phyloP scores from a whole-genome alignment of 2,888 invertebrate genomes.

The Drosophila falleni region DNA sequence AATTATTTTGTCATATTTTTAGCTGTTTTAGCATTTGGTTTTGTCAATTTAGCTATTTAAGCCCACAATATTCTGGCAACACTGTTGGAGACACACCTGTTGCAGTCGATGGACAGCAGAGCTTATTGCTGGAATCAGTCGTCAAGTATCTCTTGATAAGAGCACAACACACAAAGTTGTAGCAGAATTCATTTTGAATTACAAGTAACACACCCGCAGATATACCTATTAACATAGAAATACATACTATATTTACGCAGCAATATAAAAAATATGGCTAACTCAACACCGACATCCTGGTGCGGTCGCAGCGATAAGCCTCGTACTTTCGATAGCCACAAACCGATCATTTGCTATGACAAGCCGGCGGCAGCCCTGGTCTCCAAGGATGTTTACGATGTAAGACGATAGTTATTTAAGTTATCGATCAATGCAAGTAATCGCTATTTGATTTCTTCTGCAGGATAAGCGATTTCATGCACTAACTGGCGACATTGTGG shows the following conservation, averaged over 20 bases:
- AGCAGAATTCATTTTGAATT: not conserved
- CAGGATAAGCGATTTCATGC: slow-evolving; percentile 81
- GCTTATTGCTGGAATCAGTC: slow-evolving; percentile 30
- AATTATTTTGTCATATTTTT: no score
- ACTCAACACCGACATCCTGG: slow-evolving; percentile 72
- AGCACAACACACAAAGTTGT: not conserved
- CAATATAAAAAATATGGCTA: slow-evolving; percentile 13
- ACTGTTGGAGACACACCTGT: slow-evolving; percentile 7
- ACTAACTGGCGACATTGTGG: slow-evolving; percentile 74
- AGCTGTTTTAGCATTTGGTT: no score
- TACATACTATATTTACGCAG: no score
- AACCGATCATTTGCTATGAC: slow-evolving; percentile 84
- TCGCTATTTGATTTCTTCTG: no score
- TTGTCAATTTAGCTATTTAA: no score
- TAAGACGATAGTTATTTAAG: slow-evolving; percentile 11
- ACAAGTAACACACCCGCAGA: not conserved
- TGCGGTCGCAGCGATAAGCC: slow-evolving; percentile 81
- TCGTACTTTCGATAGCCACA: slow-evolving; percentile 73
- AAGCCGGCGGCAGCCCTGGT: slow-evolving; percentile 82
- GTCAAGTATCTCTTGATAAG: slow-evolving; percentile 1
- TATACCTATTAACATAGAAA: no score
- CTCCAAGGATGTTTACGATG: slow-evolving; percentile 81
- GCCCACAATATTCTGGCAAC: no score
- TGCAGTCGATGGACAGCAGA: not conserved
- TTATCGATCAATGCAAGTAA: not conserved